Evolutionary conservation across 30 jellyfish, hydroid and myxozoan species (phyloP).

Genomic region (Sanderia malayensis): DNA sequence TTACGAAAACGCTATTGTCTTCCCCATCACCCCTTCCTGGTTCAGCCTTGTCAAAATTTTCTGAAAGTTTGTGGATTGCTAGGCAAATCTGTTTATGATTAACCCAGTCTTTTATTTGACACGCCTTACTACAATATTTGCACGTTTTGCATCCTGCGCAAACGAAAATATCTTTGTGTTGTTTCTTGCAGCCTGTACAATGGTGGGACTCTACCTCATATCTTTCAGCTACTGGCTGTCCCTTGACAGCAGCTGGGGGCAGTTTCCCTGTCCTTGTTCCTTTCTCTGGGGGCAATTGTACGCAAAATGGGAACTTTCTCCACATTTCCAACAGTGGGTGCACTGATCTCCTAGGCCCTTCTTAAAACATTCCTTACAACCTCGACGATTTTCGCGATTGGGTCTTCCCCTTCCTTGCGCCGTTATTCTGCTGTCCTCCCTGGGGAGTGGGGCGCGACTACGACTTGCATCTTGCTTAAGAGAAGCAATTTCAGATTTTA

Average conservation of each 20-base stretch:
- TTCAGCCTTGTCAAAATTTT: conserved; percentile 24
- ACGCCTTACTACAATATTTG: conserved; percentile 19
- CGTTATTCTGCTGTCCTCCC: neutral
- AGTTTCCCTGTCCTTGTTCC: conserved; percentile 20
- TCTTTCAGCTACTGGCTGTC: conserved; percentile 31
- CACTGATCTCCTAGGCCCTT: conserved; percentile 21
- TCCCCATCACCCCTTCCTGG: conserved; percentile 24
- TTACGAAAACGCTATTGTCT: conserved; percentile 1
- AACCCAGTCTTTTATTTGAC: conserved; percentile 26
- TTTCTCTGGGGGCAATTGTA: conserved; percentile 18
- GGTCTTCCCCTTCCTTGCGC: conserved; percentile 9
- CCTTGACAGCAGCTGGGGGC: conserved; percentile 45
- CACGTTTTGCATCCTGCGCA: conserved; percentile 29
- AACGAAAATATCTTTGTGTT: conserved; percentile 9
- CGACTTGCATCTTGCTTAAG: conserved; percentile 19
- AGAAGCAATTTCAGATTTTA: conserved; percentile 7
- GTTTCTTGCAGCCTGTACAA: conserved; percentile 7
- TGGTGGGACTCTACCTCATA: conserved; percentile 22
- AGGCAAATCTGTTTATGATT: conserved; percentile 20
- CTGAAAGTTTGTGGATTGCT: conserved; percentile 19
- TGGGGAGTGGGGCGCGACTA: neutral
- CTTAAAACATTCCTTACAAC: conserved; percentile 12
- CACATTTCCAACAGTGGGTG: conserved; percentile 42
- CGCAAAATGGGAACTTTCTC: conserved; percentile 20
- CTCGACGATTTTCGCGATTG: conserved; percentile 1